Conservation (phyloP, 1,140 invertebrate genomes). For the Hormaphis cornu region DNA sequence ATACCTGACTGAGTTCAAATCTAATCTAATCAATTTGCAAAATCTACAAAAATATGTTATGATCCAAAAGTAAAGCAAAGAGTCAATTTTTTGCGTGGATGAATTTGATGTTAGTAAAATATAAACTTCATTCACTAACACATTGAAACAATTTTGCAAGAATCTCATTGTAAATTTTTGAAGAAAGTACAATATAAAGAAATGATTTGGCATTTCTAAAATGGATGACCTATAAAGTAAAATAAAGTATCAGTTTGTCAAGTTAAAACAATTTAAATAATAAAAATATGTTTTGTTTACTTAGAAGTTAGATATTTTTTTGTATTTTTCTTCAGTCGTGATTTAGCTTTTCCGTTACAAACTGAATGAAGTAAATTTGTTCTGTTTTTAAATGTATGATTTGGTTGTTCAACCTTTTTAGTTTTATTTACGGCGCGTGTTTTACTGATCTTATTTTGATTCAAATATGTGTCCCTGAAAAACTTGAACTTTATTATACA, state of each 20-base stretch:
- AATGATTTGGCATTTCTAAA: neutral
- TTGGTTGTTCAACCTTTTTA: no score
- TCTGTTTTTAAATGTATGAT: no score
- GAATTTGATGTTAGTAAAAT: slow-evolving; percentile 6
- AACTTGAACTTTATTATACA: no score
- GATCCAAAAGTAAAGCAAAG: slow-evolving; percentile 10
- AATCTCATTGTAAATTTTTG: slow-evolving; percentile 13
- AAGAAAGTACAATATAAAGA: neutral
- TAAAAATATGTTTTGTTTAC: neutral
- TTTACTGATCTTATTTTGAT: no score
- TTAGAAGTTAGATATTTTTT: neutral
- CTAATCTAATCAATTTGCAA: neutral
- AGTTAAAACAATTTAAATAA: neutral
- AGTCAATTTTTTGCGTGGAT: neutral
- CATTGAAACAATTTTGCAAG: slow-evolving; percentile 6
- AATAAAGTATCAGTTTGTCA: neutral
- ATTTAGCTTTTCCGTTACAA: neutral
- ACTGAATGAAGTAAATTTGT: neutral
- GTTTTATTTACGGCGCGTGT: no score
- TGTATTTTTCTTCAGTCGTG: neutral
- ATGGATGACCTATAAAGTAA: neutral
- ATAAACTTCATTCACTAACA: slow-evolving; percentile 1
- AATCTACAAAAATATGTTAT: slow-evolving; percentile 25
- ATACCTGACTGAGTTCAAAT: slow-evolving; percentile 5
- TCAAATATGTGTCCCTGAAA: no score